phyloP scores from a whole-genome alignment of 1,140 invertebrate genomes.

The Pachyrhynchus sulphureomaculatus region DNA sequence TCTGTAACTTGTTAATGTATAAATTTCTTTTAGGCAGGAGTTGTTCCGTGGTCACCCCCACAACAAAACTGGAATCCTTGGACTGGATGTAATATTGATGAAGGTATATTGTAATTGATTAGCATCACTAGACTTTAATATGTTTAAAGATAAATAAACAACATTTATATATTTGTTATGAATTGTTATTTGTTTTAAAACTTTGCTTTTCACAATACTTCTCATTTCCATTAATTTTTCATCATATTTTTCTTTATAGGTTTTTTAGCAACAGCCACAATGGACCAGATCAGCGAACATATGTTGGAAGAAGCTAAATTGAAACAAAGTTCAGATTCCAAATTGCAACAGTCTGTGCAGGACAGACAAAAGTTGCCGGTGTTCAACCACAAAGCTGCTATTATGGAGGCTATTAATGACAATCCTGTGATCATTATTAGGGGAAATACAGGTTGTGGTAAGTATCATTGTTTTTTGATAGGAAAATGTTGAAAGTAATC shows the following conservation, averaged over 20 bases:
- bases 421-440: slow-evolving; percentile 85
- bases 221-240: too few species aligned
- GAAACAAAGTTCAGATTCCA: slow-evolving; percentile 62
- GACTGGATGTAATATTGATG: slow-evolving; percentile 91
- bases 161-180: too few species aligned
- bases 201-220: too few species aligned
- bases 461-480: too few species aligned
- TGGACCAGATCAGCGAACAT: slow-evolving; percentile 82
- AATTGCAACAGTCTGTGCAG: slow-evolving; percentile 64
- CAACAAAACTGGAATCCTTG: slow-evolving; percentile 96
- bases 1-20: too few species aligned
- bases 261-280: slow-evolving; percentile 71
- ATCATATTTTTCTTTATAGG: slow-evolving; percentile 53
- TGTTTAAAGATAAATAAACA: too few species aligned
- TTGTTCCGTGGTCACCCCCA: slow-evolving; percentile 95
- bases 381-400: slow-evolving; percentile 66
- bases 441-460: slow-evolving; percentile 93
- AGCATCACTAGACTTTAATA: too few species aligned
- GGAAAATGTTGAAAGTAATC: too few species aligned
- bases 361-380: slow-evolving; percentile 76
- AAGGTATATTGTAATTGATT: slow-evolving; percentile 52
- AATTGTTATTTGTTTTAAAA: too few species aligned
- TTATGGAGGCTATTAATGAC: slow-evolving; percentile 83
- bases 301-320: slow-evolving; percentile 66
- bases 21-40: slow-evolving; percentile 59